Evolutionary conservation across 2,888 invertebrate genomes (phyloP), one percentile per base, ranked within the genome.

Genomic region (Drosophila lacicola): DNA sequence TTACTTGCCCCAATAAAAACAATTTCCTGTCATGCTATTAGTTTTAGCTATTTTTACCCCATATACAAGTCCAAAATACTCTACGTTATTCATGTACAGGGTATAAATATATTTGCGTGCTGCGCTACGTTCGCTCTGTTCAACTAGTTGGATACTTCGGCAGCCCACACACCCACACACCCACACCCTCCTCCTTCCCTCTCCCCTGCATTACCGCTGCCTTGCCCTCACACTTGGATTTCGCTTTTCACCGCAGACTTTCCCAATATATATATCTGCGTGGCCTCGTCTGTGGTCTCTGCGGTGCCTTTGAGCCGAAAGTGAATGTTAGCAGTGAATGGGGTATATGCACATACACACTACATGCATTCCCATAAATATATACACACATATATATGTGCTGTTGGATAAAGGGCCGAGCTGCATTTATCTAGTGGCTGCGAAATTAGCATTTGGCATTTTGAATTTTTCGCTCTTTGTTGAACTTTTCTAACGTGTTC

Each of bases 401-500:
- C 9, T 14, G 9, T 29, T 39, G 13, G 63, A 51, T 11, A 36
- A 34, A 36, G 42, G 29, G 58, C 33, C 65, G 62, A 54, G 54
- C 56, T 69, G 64, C 74, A 74, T 78, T 74, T 68, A 69, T 77
- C 73, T 74, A 45, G 70, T 72, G 68, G 75, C 74, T 70, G 70
- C 56, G 74, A 70, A 70, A 89, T 89, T 82, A 70, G 76, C 86
- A 80, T 88, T 89, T 84, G 82, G 72, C 84, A 79, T 84, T 83
- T 80, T 25, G 57, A 66, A 69, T 78, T 71, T 49, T 60, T 78
- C 55, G 46, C 57, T 65, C 34, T 56, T 62, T 51, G 55, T 42
- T 41, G 36, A 70, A 61, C 55, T 69, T 70, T 70, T 58, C 55
- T 50, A 66, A 61, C 68, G 62, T 45, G 21, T 68, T 70, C 56